Conservation (phyloP, 2,888 invertebrate species). For the Elysia crispata region DNA sequence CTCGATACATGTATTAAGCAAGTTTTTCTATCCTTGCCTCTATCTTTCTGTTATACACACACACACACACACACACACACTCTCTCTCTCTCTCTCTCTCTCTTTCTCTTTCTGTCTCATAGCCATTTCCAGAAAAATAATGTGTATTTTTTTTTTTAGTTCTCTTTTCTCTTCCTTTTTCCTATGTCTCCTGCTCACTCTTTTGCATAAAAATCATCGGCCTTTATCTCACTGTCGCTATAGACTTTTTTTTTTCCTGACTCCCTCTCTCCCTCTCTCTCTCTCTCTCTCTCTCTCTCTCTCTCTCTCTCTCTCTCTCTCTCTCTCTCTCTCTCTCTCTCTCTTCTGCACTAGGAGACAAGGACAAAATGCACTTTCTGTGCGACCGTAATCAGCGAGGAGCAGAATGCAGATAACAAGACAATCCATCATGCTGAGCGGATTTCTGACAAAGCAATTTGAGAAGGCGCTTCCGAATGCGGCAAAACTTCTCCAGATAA, state of each 20-base stretch:
- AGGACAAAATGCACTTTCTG: not conserved
- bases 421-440: no score
- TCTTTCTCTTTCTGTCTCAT: not conserved
- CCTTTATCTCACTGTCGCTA: no score
- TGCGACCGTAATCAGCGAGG: not conserved
- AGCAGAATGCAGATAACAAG: not conserved
- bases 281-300: not conserved
- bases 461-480: no score
- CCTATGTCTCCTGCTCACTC: no score
- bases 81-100: slow-evolving; percentile 28
- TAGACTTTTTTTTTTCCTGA: no score
- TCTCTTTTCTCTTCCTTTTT: no score
- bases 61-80: slow-evolving; percentile 2
- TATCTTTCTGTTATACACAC: slow-evolving; percentile 7
- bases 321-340: slow-evolving; percentile 21
- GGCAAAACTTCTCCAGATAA: no score
- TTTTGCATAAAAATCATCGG: no score
- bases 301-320: not conserved
- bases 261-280: slow-evolving; percentile 21
- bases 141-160: no score
- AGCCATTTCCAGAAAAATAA: not conserved
- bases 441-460: no score
- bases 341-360: no score
- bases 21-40: not conserved
- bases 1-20: no score